A percentile compares a stretch with the other conserved stretches of the same genome.
phyloP scores from a whole-genome alignment of 2,797 vertebrate genomes.

The Natrix natrix region DNA sequence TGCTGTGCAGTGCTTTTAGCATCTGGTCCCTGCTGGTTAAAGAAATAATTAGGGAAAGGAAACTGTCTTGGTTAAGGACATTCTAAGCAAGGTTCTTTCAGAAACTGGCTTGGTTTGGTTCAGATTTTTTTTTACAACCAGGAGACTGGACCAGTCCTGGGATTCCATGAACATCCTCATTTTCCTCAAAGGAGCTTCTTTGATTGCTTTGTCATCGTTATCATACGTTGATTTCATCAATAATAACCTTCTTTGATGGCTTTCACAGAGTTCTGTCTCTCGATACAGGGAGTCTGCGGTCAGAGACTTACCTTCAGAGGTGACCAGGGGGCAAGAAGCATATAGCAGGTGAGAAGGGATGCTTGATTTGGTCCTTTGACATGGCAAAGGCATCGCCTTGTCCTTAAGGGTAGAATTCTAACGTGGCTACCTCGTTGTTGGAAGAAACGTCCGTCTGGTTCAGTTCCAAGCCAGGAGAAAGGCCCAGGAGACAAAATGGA shows the following conservation, averaged over 20 bases:
- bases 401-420: background rate
- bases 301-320: conserved; percentile 11
- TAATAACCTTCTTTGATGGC: background rate
- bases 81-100: background rate
- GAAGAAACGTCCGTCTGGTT: too few species aligned
- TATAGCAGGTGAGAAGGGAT: background rate
- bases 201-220: background rate
- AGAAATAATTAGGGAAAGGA: background rate
- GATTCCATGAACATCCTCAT: background rate
- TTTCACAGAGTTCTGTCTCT: background rate
- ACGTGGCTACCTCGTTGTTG: too few species aligned
- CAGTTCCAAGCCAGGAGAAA: too few species aligned
- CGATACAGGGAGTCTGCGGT: conserved; percentile 1
- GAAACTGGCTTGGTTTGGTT: background rate
- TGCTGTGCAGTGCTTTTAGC: background rate
- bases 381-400: background rate
- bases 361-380: conserved; percentile 2
- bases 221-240: background rate
- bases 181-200: background rate
- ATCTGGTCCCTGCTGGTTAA: background rate
- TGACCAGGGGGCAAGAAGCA: background rate
- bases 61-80: background rate
- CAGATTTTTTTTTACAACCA: background rate
- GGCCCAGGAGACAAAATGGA: too few species aligned
- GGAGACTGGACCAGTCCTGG: background rate